Percentiles rank a stretch among this genome's conserved stretches.
These are phyloP conservation scores for Solenopsis invicta DNA, from an alignment of 1,140 invertebrate genomes.

Conservation along the genomic window DNA sequence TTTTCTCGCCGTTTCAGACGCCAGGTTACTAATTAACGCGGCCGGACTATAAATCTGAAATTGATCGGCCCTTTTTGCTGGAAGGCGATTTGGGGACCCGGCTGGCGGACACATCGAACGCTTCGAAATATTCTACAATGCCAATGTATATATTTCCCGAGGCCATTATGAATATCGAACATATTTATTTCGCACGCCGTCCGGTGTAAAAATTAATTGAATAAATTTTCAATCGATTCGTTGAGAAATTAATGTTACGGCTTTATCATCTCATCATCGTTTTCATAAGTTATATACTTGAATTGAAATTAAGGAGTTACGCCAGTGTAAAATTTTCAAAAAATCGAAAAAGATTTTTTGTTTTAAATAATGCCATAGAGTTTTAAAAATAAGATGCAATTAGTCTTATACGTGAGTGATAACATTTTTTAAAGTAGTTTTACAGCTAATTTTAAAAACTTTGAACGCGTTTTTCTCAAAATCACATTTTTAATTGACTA, in stretches of 20 bases:
- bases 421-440: too few species aligned
- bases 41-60: slow-evolving; percentile 82
- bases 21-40: slow-evolving; percentile 83
- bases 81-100: slow-evolving; percentile 74
- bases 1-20: slow-evolving; percentile 72
- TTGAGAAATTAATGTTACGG: background rate
- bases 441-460: too few species aligned
- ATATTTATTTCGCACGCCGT: slow-evolving; percentile 17
- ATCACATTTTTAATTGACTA: too few species aligned
- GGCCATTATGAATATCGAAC: slow-evolving; percentile 43
- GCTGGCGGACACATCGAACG: slow-evolving; percentile 12
- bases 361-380: too few species aligned
- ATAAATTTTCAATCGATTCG: background rate
- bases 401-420: too few species aligned
- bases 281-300: background rate
- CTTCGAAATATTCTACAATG: background rate
- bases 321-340: too few species aligned
- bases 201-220: slow-evolving; percentile 13
- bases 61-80: slow-evolving; percentile 81
- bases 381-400: too few species aligned
- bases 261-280: background rate
- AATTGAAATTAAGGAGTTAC: background rate
- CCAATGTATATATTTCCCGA: slow-evolving; percentile 14
- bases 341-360: too few species aligned
- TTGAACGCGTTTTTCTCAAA: too few species aligned